Conservation (phyloP, 64 coral and sea anemone species). For the Montipora cactus region DNA sequence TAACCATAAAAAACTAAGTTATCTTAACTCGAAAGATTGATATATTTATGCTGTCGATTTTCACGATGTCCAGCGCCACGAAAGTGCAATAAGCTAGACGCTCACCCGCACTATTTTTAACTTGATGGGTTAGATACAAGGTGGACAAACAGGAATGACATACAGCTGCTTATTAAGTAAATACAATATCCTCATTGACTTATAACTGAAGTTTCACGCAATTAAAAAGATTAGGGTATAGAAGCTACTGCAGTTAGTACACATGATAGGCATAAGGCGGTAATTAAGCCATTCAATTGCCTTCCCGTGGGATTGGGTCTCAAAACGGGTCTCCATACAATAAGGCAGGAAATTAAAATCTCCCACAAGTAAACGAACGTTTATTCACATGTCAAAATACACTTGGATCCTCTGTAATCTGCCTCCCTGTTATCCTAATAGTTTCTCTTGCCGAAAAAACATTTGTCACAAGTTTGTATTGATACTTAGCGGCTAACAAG, state of each 20-base stretch:
- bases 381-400: constrained; percentile 49
- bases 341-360: constrained; percentile 59
- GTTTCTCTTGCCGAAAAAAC: constrained; percentile 10
- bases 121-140: constrained; percentile 14
- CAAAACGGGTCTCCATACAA: constrained; percentile 52
- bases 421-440: constrained; percentile 28
- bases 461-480: constrained; percentile 15
- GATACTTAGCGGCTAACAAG: constrained; percentile 48
- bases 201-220: constrained; percentile 67
- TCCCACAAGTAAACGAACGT: constrained; percentile 50
- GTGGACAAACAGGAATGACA: constrained; percentile 9
- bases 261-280: constrained; percentile 51
- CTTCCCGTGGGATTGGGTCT: constrained; percentile 58
- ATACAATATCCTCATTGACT: constrained; percentile 55
- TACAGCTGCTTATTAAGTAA: constrained; percentile 34
- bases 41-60: neutral
- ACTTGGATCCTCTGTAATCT: constrained; percentile 44
- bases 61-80: neutral
- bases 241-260: constrained; percentile 41
- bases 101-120: neutral
- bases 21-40: neutral
- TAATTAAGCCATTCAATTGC: constrained; percentile 57
- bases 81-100: neutral
- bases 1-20: neutral
- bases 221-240: constrained; percentile 59